Evolutionary conservation across 2,113 vertebrate species (phyloP).

Genomic region (Regulus satrapa): DNA sequence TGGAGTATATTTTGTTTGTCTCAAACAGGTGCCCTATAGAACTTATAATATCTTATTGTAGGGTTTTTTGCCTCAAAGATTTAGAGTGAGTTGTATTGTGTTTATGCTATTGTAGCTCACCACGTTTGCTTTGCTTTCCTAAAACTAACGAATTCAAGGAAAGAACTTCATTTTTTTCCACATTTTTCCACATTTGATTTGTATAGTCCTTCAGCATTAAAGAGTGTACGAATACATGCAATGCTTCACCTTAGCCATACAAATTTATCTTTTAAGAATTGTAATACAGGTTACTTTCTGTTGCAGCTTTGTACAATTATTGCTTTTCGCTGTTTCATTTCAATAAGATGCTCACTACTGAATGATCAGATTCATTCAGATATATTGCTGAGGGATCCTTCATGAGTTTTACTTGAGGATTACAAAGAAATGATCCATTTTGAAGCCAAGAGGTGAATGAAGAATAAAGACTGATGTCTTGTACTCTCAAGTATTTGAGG

Average conservation of each 20-base stretch:
- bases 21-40: background rate
- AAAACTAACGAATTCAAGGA: background rate
- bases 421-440: background rate
- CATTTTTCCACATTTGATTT: background rate
- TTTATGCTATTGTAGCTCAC: background rate
- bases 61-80: background rate
- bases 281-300: background rate
- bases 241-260: background rate
- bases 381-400: background rate
- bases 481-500: background rate
- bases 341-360: background rate
- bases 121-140: background rate
- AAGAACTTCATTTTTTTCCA: background rate
- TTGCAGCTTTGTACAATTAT: background rate
- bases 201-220: background rate
- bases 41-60: background rate
- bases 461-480: background rate
- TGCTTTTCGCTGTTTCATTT: background rate
- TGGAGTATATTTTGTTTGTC: background rate
- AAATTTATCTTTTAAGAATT: background rate
- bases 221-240: background rate
- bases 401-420: background rate
- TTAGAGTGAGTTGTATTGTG: background rate
- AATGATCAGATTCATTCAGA: background rate
- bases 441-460: background rate